Base-by-base conservation (phyloP, 2,113 vertebrate genomes). In the Mesoclemmys tuberculata region DNA sequence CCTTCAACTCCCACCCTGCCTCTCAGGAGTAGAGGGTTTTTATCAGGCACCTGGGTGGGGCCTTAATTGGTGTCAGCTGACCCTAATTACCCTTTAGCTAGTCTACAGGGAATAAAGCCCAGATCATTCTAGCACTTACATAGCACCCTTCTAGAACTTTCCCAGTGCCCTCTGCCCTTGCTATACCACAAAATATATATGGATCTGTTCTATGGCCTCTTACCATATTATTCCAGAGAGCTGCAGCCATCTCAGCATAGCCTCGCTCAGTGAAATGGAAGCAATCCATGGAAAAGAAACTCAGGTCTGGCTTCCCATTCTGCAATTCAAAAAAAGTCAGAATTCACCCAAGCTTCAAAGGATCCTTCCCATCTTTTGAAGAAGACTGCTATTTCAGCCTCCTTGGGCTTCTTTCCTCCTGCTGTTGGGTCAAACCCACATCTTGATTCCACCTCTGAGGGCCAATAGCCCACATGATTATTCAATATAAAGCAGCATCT, bases 171-270 rank as follows among this genome's bases (percentile, higher is more conserved):
- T n/a, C n/a, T n/a, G n/a, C n/a, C n/a, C n/a, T n/a, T n/a, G n/a
- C n/a, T n/a, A n/a, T n/a, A n/a, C n/a, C n/a, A n/a, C n/a, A n/a
- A n/a, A n/a, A 77, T 12, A 48, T 22, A 41, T 10, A 41, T 2
- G 1, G 8, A 82, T 84, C 56, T 78, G 21, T 16, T 44, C 11
- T 0, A 0, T 2, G 16, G 64, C 3, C 24, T 78, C 98, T 98
- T 97, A 99, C 99, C 99, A 99, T 99, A 95, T 99, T 99, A 94
- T 99, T 99, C 99, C 99, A 99, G 85, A 99, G 98, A 7, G 98
- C 98, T 8, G 96, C 93, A 85, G 99, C 99, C 99, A 99, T 99
- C 96, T 99, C 98, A 1, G 99, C 98, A 0, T 99, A 98, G 21
- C 99, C 98, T 8, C 98, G 98, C 48, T 97, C 98, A 80, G 98